Evolutionary conservation across 2,113 vertebrate genomes (phyloP).

Genomic region (Fulmarus glacialis): DNA sequence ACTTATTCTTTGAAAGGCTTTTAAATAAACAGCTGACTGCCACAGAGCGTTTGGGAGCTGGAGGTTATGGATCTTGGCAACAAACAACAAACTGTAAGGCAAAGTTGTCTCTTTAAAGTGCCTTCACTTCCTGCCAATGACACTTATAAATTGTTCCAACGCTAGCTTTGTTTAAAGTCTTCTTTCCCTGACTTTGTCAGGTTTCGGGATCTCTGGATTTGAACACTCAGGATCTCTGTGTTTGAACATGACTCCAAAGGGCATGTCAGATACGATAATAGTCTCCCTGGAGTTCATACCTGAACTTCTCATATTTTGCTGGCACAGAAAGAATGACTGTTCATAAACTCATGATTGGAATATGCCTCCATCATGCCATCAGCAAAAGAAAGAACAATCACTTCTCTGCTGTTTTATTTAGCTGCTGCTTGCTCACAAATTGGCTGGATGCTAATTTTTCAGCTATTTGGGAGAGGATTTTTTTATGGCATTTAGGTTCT

Average conservation of each 20-base stretch:
- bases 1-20: neutral
- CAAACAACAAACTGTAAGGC: neutral
- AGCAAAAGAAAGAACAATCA: conserved; percentile 25
- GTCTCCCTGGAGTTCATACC: neutral
- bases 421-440: neutral
- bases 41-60: neutral
- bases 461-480: neutral
- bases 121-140: neutral
- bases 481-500: conserved; percentile 12
- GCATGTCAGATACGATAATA: neutral
- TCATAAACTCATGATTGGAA: neutral
- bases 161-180: neutral
- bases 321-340: neutral
- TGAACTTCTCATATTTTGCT: neutral
- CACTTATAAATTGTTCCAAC: neutral
- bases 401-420: neutral
- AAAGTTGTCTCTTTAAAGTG: neutral
- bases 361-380: neutral
- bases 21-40: neutral
- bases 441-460: neutral
- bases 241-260: neutral
- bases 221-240: neutral
- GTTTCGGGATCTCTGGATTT: neutral
- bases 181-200: neutral
- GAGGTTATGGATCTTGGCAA: neutral